Evolutionary conservation across 2,888 invertebrate genomes (phyloP).

Genomic region (Chrysolina oricalcia): DNA sequence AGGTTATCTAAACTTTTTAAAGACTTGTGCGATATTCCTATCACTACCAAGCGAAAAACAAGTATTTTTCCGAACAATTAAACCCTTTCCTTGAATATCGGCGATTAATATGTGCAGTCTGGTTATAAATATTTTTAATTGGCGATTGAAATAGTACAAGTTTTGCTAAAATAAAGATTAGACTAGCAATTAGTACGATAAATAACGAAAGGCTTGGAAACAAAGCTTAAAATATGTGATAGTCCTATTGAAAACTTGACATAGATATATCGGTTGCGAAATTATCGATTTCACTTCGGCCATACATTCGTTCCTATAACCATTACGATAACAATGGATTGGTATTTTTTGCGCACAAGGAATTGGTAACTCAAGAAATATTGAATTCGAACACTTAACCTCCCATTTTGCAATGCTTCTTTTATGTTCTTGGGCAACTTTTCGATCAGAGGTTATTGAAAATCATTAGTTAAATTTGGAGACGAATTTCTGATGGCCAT

Average conservation of each 20-base stretch:
- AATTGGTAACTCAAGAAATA: not conserved
- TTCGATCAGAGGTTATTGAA: no score
- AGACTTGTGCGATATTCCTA: constrained; percentile 15
- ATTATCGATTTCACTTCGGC: constrained; percentile 37
- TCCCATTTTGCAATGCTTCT: not conserved
- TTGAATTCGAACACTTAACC: not conserved
- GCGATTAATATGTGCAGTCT: constrained; percentile 37
- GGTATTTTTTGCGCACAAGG: not conserved
- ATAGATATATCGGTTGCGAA: constrained; percentile 18
- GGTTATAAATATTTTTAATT: constrained; percentile 45
- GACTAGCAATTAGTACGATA: constrained; percentile 45
- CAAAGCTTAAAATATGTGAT: constrained; percentile 33
- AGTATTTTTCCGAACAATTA: constrained; percentile 27
- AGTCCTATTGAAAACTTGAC: constrained; percentile 22
- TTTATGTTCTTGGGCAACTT: no score
- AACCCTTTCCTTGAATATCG: constrained; percentile 33
- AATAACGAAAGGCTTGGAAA: constrained; percentile 43
- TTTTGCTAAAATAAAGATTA: constrained; percentile 45
- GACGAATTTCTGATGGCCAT: not conserved
- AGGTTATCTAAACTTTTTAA: not conserved
- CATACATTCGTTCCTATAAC: not conserved
- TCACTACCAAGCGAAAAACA: constrained; percentile 13
- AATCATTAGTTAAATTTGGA: not conserved
- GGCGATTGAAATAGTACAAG: constrained; percentile 38
- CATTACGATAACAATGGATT: constrained; percentile 30